Evolutionary conservation across 1,140 invertebrate genomes (phyloP).

Genomic region (Zaprionus davidi): DNA sequence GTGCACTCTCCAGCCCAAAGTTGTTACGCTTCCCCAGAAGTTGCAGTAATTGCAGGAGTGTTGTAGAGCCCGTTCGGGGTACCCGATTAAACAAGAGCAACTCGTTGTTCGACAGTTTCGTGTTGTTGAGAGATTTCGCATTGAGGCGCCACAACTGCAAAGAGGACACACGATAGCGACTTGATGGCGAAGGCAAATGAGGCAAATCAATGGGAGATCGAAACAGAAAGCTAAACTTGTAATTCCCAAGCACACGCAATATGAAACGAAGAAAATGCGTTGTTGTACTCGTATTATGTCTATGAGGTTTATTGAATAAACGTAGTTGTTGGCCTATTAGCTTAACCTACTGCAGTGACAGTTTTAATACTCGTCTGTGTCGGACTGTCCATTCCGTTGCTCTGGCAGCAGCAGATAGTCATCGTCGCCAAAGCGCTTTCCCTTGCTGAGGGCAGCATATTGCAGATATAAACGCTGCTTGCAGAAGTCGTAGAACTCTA

Average conservation of each 20-base stretch:
- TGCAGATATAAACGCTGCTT: constrained; percentile 80
- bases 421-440: constrained; percentile 61
- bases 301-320: constrained; percentile 27
- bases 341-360: background rate
- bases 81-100: constrained; percentile 94
- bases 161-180: background rate
- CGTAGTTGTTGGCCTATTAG: constrained; percentile 3
- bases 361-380: constrained; percentile 54
- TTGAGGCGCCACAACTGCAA: constrained; percentile 61
- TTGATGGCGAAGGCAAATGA: background rate
- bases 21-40: constrained; percentile 89
- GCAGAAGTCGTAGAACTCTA: constrained; percentile 83
- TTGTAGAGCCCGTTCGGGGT: constrained; percentile 93
- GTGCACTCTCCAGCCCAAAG: constrained; percentile 74
- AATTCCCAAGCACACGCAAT: background rate
- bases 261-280: background rate
- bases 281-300: background rate
- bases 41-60: constrained; percentile 92
- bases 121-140: constrained; percentile 89
- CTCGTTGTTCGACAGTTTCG: constrained; percentile 88
- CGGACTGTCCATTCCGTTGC: constrained; percentile 29
- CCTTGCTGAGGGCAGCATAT: constrained; percentile 68
- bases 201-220: background rate
- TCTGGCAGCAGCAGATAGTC: constrained; percentile 74
- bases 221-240: background rate